Evolutionary conservation across 2,113 vertebrate species (phyloP).

Genomic region (Enhydra lutris): DNA sequence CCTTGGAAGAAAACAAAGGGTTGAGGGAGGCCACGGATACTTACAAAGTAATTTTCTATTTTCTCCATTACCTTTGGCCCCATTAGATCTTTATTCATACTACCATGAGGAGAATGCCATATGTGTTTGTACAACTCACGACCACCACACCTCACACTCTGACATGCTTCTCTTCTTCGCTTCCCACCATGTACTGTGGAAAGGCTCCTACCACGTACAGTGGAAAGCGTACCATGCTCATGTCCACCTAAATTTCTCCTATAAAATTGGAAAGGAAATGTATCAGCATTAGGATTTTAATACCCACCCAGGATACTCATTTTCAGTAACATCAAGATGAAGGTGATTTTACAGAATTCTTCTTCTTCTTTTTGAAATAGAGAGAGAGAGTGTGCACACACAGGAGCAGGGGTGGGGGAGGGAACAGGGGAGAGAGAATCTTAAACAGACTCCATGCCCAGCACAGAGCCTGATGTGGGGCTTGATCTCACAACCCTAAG

Average conservation of each 20-base stretch:
- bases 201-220: background rate
- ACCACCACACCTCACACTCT: no score
- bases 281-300: background rate
- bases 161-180: background rate
- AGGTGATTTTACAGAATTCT: background rate
- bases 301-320: background rate
- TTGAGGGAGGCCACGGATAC: background rate
- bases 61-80: background rate
- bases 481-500: background rate
- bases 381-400: background rate
- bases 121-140: background rate
- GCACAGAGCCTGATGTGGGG: background rate
- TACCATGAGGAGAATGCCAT: background rate
- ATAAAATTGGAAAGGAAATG: background rate
- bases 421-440: background rate
- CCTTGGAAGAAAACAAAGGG: constrained; percentile 11
- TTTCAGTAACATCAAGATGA: background rate
- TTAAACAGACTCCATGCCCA: background rate
- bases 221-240: background rate
- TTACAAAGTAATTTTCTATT: background rate
- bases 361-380: background rate
- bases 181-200: background rate
- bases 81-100: background rate
- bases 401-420: background rate
- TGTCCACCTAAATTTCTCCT: background rate